Conservation (phyloP, 2,888 invertebrate species). For the Drosophila percnosoma region DNA sequence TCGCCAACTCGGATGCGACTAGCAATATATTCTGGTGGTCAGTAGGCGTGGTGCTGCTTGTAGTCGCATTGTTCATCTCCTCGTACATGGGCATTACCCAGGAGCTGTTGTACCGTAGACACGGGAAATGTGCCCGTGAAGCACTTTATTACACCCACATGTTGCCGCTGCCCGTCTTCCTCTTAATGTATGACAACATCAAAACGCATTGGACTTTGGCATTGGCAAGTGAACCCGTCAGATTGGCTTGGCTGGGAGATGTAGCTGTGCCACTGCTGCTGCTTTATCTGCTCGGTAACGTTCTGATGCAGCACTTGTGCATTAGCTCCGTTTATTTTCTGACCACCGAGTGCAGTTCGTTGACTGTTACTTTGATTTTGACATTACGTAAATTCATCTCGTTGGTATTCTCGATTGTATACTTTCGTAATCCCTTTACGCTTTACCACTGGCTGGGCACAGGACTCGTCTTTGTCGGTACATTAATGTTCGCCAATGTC, state of each 20-base stretch:
- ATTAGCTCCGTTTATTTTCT: constrained; percentile 96
- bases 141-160: constrained; percentile 94
- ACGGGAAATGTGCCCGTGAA: constrained; percentile 96
- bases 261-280: constrained; percentile 57
- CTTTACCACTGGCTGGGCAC: constrained; percentile 95
- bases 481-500: constrained; percentile 94
- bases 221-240: constrained; percentile 33
- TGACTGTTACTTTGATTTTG: constrained; percentile 97
- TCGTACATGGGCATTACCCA: constrained; percentile 97
- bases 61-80: constrained; percentile 94
- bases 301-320: constrained; percentile 95
- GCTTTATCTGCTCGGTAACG: constrained; percentile 90
- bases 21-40: constrained; percentile 85
- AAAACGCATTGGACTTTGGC: constrained; percentile 86
- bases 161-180: constrained; percentile 94
- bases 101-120: constrained; percentile 91
- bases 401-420: constrained; percentile 93
- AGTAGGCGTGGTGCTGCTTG: constrained; percentile 91
- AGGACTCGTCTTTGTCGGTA: constrained; percentile 94
- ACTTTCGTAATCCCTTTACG: constrained; percentile 97
- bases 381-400: constrained; percentile 98
- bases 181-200: constrained; percentile 91
- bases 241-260: constrained; percentile 32
- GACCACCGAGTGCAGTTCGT: constrained; percentile 95
- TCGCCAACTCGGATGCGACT: background rate